Evolutionary conservation across 1,140 invertebrate species (phyloP).

Genomic region (Psix sp.): DNA sequence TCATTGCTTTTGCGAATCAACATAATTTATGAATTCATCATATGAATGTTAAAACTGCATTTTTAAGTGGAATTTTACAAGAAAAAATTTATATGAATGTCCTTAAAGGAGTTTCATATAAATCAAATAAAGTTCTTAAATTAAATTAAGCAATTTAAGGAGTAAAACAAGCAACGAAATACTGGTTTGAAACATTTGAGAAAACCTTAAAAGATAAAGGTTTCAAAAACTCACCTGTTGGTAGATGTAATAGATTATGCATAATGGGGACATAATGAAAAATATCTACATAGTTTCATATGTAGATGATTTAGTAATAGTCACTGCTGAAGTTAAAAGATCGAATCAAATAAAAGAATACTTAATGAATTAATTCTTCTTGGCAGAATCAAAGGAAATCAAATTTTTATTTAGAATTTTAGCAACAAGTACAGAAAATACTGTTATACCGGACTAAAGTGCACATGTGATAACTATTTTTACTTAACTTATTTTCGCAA

Average conservation of each 20-base stretch:
- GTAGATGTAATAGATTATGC: not conserved
- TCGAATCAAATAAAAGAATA: no score
- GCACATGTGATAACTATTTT: no score
- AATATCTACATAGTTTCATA: no score
- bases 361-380: no score
- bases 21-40: slow-evolving; percentile 1
- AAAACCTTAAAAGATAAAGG: not conserved
- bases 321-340: no score
- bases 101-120: slow-evolving; percentile 5
- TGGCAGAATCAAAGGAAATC: no score
- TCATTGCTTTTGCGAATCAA: slow-evolving; percentile 5
- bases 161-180: slow-evolving; percentile 50
- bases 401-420: no score
- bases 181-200: slow-evolving; percentile 16
- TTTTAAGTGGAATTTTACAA: not conserved
- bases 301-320: no score
- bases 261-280: no score
- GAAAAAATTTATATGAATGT: slow-evolving; percentile 26
- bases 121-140: slow-evolving; percentile 19
- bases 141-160: slow-evolving; percentile 66
- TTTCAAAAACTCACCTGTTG: not conserved
- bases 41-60: not conserved
- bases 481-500: no score
- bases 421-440: no score
- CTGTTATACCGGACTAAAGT: no score